Base-by-base conservation (phyloP, 2,797 vertebrate species). In the Syngnathus acus region DNA sequence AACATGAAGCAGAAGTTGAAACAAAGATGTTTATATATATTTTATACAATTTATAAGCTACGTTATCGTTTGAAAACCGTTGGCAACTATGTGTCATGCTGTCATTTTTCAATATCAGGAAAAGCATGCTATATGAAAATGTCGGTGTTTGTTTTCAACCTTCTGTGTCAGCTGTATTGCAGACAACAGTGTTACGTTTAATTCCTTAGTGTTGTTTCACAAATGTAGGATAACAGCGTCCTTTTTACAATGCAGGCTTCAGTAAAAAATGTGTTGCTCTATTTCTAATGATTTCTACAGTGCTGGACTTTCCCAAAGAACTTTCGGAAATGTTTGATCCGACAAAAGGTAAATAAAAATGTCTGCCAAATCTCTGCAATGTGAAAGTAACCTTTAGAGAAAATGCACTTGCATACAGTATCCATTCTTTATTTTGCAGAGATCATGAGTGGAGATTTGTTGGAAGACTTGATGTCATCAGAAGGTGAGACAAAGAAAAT, bases 321-420 rank as follows among this genome's bases (percentile, higher is more conserved):
- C 89, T 99, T 72, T 95, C 95, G 16, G 97, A 99, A 80, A 97
- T 99, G 92, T 97, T 99, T 82, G 96, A 98, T 85, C 94, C 96
- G 78, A 95, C 92, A 6, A 94, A 94, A 96, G 97, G 97, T 96
- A 90, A 45, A 14, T 32, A 62, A 14, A 38, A 23, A 39, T 5
- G 0, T 32, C 4, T 45, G 5, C 19, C 37, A 2, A 19, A 7
- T 8, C 1, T 16, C 53, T 58, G 1, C 0, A 9, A 6, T 6
- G 16, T 43, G 6, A 21, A n/a, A 0, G 53, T 5, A 26, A 32
- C 61, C 16, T 70, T 26, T 19, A 64, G 42, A 40, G 5, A 53
- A 45, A 1, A 60, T 48, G 9, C 64, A 54, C 14, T 51, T 14
- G 13, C 6, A 54, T n/a, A 17, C 26, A 17, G 6, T 37, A 21